Percentiles rank a stretch among this genome's conserved stretches.
These are phyloP conservation scores for Scolopax rusticola DNA, from an alignment of 2,797 vertebrate genomes.

Conservation along the genomic window DNA sequence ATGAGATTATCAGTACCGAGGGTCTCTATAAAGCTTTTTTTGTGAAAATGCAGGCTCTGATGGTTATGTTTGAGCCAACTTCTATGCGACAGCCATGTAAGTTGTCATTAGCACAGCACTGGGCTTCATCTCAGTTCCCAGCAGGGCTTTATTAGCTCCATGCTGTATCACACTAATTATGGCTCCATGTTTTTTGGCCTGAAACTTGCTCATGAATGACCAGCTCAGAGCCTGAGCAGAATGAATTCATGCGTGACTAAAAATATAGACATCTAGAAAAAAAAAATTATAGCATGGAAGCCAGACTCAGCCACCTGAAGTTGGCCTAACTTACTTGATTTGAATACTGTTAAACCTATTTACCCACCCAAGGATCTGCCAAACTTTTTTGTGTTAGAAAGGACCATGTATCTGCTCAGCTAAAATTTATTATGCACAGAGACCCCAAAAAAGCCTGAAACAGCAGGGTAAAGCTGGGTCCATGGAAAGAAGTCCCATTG, in stretches of 20 bases:
- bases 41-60: not conserved
- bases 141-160: slow-evolving; percentile 6
- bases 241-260: not conserved
- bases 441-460: not conserved
- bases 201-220: not conserved
- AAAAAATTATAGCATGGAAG: not conserved
- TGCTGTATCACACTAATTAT: slow-evolving; percentile 6
- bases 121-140: not conserved
- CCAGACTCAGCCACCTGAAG: not conserved
- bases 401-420: not conserved
- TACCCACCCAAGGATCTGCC: not conserved
- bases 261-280: not conserved
- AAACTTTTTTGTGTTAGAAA: not conserved
- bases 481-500: not conserved
- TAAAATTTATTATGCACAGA: not conserved
- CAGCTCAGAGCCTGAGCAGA: not conserved
- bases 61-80: not conserved
- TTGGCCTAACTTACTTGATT: not conserved
- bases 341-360: not conserved
- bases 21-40: not conserved
- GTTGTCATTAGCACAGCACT: slow-evolving; percentile 7
- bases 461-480: not conserved
- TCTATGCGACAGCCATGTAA: not conserved
- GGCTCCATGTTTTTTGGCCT: not conserved
- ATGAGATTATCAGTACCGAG: not conserved